Evolutionary conservation across 2,888 invertebrate genomes (phyloP).

Genomic region (Thymelicus lineola): DNA sequence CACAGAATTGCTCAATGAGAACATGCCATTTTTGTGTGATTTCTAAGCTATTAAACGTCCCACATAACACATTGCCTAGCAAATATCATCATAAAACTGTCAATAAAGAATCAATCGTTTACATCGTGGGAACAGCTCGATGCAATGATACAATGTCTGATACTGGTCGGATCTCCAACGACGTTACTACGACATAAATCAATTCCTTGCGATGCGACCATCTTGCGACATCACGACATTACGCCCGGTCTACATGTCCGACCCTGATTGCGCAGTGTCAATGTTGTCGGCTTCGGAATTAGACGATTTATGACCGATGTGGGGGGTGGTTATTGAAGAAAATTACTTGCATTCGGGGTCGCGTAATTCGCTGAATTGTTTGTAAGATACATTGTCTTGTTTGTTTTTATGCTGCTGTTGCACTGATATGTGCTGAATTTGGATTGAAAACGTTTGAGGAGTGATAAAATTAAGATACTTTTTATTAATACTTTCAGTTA

Average conservation of each 20-base stretch:
- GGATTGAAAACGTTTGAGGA: no score
- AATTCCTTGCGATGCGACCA: conserved; percentile 39
- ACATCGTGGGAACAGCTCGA: conserved; percentile 31
- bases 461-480: no score
- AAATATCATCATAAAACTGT: background rate
- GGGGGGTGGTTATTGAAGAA: conserved; percentile 3
- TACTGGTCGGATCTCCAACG: conserved; percentile 33
- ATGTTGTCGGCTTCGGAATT: conserved; percentile 14
- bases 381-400: no score
- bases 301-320: conserved; percentile 9
- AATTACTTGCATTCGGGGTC: no score
- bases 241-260: background rate
- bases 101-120: conserved; percentile 29
- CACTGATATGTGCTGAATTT: no score
- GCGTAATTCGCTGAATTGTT: no score
- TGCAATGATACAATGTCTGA: background rate
- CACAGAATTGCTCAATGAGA: no score
- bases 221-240: conserved; percentile 11
- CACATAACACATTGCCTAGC: no score
- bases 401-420: no score
- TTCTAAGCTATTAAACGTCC: no score
- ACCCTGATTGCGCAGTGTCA: conserved; percentile 1
- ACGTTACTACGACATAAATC: conserved; percentile 41
- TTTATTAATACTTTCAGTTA: no score
- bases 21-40: no score